Evolutionary conservation across 2,797 vertebrate genomes (phyloP).

Genomic region (Adrianichthys oophorus): DNA sequence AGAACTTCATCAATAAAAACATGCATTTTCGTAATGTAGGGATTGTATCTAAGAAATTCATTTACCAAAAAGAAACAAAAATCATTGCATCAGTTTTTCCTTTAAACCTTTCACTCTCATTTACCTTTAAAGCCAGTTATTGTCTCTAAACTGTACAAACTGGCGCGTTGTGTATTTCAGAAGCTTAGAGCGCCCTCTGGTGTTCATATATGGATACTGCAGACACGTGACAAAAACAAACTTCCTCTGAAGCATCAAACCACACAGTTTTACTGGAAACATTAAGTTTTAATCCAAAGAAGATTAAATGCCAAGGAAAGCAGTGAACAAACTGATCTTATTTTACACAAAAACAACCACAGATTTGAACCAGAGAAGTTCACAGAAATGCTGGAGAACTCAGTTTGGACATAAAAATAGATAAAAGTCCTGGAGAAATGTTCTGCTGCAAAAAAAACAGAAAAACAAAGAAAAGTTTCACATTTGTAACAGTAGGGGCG

Average conservation of each 20-base stretch:
- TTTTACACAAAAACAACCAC: conserved; percentile 58
- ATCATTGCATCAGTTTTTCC: too few species aligned
- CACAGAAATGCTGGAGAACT: neutral
- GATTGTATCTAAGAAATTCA: too few species aligned
- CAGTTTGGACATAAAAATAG: neutral
- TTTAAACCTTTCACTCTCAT: too few species aligned
- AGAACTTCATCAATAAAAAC: too few species aligned
- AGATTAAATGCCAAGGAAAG: conserved; percentile 13
- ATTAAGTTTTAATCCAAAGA: conserved; percentile 58
- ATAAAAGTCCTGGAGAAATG: neutral
- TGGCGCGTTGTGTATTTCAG: too few species aligned
- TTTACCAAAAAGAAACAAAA: too few species aligned
- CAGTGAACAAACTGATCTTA: conserved; percentile 47
- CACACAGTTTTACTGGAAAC: conserved; percentile 10
- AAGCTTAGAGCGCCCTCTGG: neutral
- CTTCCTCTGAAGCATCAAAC: neutral
- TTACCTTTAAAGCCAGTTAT: too few species aligned
- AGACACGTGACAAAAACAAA: rapidly evolving
- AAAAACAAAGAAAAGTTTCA: neutral
- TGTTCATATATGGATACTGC: neutral
- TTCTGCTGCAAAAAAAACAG: neutral
- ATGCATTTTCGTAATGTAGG: too few species aligned
- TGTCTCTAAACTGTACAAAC: too few species aligned
- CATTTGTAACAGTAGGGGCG: too few species aligned
- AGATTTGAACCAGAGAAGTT: conserved; percentile 25